phyloP scores from a whole-genome alignment of 37 sponge, comb jelly and placozoan species.

The Bolinopsis microptera region DNA sequence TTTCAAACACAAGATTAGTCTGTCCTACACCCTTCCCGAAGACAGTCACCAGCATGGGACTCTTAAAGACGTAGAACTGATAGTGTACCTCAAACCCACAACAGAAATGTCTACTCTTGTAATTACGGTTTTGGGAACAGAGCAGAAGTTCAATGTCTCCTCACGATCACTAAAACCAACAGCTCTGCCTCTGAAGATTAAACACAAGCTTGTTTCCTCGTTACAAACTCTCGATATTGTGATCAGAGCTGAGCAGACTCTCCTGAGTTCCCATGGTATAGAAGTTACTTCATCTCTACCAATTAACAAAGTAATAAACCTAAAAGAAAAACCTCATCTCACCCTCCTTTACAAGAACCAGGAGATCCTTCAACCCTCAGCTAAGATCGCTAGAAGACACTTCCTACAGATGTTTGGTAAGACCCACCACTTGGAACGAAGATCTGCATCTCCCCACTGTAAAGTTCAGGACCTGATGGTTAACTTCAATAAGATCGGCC shows the following conservation, averaged over 20 bases:
- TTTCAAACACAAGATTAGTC: neutral
- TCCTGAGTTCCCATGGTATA: slow-evolving; percentile 30
- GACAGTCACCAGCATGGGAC: neutral
- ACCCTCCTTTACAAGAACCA: neutral
- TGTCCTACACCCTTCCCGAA: neutral
- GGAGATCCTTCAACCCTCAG: slow-evolving; percentile 18
- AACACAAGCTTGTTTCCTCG: neutral
- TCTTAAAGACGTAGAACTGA: slow-evolving; percentile 13
- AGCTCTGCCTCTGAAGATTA: neutral
- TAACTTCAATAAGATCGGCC: slow-evolving; percentile 20
- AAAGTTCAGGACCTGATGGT: neutral
- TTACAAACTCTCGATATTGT: neutral
- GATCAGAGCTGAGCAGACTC: neutral
- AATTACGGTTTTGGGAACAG: neutral
- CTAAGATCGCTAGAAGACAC: slow-evolving; percentile 10
- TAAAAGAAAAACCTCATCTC: neutral
- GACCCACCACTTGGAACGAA: neutral
- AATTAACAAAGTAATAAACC: neutral
- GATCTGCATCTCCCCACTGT: neutral
- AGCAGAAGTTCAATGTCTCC: neutral
- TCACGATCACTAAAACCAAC: neutral
- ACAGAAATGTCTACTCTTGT: neutral
- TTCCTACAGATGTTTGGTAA: slow-evolving; percentile 27
- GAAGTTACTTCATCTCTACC: neutral
- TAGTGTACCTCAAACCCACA: neutral